phyloP scores from a whole-genome alignment of 1,140 invertebrate species.

The Pteromalus puparum region DNA sequence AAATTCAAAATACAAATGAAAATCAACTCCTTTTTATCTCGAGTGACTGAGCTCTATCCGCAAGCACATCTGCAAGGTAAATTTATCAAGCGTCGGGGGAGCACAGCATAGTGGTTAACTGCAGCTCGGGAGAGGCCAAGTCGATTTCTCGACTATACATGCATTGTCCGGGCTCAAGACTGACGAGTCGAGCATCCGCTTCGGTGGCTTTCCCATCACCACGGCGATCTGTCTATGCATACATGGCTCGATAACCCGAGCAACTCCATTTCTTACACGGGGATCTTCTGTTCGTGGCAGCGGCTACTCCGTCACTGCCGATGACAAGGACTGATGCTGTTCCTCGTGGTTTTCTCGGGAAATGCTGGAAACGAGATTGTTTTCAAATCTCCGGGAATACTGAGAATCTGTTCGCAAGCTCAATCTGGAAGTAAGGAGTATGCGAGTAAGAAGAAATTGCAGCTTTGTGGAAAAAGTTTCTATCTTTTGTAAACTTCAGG shows the following conservation, averaged over 20 bases:
- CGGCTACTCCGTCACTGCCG: neutral
- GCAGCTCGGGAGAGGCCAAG: neutral
- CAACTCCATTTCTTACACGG: neutral
- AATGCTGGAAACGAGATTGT: neutral
- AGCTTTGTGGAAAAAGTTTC: neutral
- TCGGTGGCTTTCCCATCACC: neutral
- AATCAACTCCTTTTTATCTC: too few relatives aligned
- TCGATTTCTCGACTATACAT: neutral
- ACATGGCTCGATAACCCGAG: neutral
- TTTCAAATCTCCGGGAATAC: too few relatives aligned
- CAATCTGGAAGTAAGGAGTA: too few relatives aligned
- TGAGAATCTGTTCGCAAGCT: too few relatives aligned
- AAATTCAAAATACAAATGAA: too few relatives aligned
- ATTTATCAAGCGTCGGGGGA: neutral
- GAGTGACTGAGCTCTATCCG: too few relatives aligned
- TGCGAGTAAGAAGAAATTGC: too few relatives aligned
- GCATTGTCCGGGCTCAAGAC: neutral
- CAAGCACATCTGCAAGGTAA: neutral
- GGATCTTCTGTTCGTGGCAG: neutral
- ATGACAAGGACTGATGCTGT: neutral
- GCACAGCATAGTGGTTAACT: neutral
- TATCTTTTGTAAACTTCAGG: neutral
- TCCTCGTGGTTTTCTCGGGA: neutral
- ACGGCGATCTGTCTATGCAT: neutral
- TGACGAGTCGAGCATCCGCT: neutral